These are phyloP conservation scores for Elgaria multicarinata DNA, from an alignment of 2,113 vertebrate genomes.

Conservation along the genomic window DNA sequence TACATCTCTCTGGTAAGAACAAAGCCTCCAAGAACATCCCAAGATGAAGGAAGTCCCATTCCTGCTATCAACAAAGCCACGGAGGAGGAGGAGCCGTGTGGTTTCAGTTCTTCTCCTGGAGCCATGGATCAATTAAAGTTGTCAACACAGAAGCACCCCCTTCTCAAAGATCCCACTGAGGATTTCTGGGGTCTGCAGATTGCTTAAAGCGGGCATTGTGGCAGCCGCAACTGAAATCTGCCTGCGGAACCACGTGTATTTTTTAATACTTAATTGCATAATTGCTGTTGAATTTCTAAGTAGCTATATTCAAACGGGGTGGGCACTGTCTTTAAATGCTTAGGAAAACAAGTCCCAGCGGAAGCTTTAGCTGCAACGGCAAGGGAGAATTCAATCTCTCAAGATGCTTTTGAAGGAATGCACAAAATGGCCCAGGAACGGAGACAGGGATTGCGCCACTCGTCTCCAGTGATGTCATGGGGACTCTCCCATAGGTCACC, in stretches of 20 bases:
- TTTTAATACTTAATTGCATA: constrained; percentile 71
- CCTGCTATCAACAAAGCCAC: constrained; percentile 49
- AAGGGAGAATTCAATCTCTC: neutral
- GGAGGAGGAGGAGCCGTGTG: constrained; percentile 63
- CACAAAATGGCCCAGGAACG: neutral
- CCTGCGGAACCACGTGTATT: constrained; percentile 66
- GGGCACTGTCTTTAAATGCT: neutral
- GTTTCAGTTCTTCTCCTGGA: constrained; percentile 67
- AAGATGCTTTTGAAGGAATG: neutral
- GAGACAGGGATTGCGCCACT: neutral
- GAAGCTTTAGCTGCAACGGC: neutral
- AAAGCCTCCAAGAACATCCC: constrained; percentile 1
- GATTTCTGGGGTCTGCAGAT: constrained; percentile 60
- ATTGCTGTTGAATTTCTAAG: constrained; percentile 66
- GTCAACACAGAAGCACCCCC: constrained; percentile 63
- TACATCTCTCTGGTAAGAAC: too few relatives aligned
- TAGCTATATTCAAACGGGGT: constrained; percentile 47
- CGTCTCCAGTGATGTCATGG: neutral
- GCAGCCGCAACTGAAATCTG: constrained; percentile 54
- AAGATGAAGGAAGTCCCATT: constrained; percentile 62
- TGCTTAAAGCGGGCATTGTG: constrained; percentile 61
- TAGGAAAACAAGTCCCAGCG: neutral
- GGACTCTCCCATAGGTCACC: neutral
- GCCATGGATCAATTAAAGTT: constrained; percentile 70
- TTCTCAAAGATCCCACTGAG: constrained; percentile 70